phyloP scores from a whole-genome alignment of 2,888 invertebrate species.

The Himalopsyche tibetana region DNA sequence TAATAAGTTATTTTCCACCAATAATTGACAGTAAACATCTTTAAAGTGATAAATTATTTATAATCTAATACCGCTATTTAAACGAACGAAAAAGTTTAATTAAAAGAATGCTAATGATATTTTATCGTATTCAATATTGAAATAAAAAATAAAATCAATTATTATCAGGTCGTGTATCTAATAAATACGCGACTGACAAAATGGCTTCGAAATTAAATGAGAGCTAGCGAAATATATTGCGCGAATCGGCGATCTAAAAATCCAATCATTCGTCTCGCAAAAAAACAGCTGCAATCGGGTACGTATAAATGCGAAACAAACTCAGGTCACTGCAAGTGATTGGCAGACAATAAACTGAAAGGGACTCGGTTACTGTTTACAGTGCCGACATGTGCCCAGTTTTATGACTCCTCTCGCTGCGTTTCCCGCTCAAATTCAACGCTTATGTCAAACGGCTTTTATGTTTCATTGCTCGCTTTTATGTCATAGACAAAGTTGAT shows the following conservation, averaged over 20 bases:
- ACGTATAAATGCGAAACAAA: constrained; percentile 26
- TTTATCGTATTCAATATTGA: too few species aligned
- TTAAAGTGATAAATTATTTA: too few species aligned
- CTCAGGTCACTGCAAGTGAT: constrained; percentile 1
- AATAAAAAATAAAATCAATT: too few species aligned
- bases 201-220: too few species aligned
- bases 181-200: too few species aligned
- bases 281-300: constrained; percentile 1
- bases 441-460: constrained; percentile 8
- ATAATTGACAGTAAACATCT: too few species aligned
- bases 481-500: not conserved
- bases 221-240: not conserved
- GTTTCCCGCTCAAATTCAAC: not conserved
- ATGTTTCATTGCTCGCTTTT: constrained; percentile 3
- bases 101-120: too few species aligned
- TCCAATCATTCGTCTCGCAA: constrained; percentile 12
- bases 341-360: constrained; percentile 37
- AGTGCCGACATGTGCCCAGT: not conserved
- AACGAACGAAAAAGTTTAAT: too few species aligned
- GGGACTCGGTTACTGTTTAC: not conserved
- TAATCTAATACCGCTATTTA: too few species aligned
- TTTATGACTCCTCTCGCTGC: not conserved
- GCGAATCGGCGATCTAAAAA: not conserved
- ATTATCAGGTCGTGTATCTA: too few species aligned
- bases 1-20: too few species aligned